Evolutionary conservation across 2,797 vertebrate genomes (phyloP).

Genomic region (Cuniculus paca): DNA sequence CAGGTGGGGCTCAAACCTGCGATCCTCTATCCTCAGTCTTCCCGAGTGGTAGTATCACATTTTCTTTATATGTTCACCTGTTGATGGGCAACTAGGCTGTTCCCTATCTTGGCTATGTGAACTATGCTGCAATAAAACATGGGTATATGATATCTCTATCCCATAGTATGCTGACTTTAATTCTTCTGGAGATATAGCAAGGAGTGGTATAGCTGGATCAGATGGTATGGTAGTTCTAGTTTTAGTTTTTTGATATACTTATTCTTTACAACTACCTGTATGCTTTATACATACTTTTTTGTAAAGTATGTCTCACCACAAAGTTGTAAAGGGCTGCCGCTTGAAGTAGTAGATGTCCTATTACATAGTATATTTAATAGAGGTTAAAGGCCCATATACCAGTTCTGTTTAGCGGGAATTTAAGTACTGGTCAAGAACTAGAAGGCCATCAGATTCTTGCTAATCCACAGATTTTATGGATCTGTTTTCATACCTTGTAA

Average conservation of each 20-base stretch:
- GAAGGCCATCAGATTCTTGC: slow-evolving; percentile 3
- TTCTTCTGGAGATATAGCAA: background rate
- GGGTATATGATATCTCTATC: background rate
- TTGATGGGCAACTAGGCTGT: background rate
- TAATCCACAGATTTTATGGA: slow-evolving; percentile 27
- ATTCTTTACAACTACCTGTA: slow-evolving; percentile 35
- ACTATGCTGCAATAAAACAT: background rate
- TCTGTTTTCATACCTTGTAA: slow-evolving; percentile 93
- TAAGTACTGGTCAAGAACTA: slow-evolving; percentile 41
- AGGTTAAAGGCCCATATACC: slow-evolving; percentile 25
- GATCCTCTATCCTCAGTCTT: background rate
- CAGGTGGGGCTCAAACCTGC: background rate
- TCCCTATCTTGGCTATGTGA: background rate
- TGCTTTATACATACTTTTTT: background rate
- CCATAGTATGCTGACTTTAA: background rate
- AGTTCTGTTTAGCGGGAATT: slow-evolving; percentile 46
- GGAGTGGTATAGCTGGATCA: background rate
- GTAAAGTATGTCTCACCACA: slow-evolving; percentile 6
- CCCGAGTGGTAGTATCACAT: background rate
- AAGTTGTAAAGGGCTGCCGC: background rate
- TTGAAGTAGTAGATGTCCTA: background rate
- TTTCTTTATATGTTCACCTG: background rate
- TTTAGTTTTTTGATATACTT: background rate
- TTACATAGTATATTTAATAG: background rate
- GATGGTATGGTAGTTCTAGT: background rate